A percentile compares a stretch with the other conserved stretches of the same genome.
Conservation (phyloP, 2,797 vertebrate genomes). For the Malurus splendens region DNA sequence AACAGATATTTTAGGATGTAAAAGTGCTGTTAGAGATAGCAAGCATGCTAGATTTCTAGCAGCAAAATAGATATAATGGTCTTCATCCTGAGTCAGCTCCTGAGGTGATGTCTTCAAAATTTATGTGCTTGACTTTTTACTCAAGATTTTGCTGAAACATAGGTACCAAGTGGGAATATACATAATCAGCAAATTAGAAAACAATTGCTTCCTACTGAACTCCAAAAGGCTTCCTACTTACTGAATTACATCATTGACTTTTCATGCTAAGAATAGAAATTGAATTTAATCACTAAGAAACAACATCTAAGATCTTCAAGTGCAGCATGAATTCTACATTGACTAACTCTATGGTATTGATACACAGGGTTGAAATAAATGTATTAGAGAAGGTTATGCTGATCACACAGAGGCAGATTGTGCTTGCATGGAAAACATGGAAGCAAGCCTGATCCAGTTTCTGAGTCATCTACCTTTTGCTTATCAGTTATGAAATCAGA, state of each 20-base stretch:
- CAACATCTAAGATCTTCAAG: background rate
- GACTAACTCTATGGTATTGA: no score
- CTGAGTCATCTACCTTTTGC: background rate
- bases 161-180: background rate
- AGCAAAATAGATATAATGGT: background rate
- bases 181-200: constrained; percentile 12
- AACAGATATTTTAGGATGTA: background rate
- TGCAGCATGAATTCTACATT: background rate
- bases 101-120: background rate
- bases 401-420: background rate
- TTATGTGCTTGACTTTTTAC: background rate
- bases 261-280: background rate
- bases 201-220: background rate
- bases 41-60: background rate
- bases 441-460: background rate
- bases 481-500: background rate
- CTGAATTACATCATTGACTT: constrained; percentile 6
- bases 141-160: background rate
- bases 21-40: background rate
- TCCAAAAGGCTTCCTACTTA: background rate
- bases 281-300: background rate
- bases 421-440: background rate
- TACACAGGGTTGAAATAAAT: background rate
- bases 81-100: background rate
- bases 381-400: background rate